Conservation (phyloP, 2,888 invertebrate genomes). For the Bhutanitis thaidina region DNA sequence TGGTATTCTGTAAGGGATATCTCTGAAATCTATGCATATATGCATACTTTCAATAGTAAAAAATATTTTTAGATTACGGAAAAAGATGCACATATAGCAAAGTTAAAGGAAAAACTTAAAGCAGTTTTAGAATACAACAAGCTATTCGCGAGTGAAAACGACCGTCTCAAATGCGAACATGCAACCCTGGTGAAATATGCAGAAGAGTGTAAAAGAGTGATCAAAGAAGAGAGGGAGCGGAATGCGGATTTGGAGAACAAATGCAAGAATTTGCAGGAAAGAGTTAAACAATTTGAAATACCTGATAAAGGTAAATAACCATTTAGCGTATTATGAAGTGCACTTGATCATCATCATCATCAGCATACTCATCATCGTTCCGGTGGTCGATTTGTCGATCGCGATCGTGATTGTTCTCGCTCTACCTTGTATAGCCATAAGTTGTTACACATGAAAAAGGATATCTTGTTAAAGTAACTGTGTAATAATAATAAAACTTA, state of each 20-base stretch:
- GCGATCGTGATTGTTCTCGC: no score
- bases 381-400: no score
- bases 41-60: no score
- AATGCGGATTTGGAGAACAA: constrained; percentile 49
- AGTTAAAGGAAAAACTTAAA: constrained; percentile 81
- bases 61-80: constrained; percentile 68
- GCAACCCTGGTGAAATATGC: constrained; percentile 69
- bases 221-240: constrained; percentile 67
- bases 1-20: no score
- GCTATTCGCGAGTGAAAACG: constrained; percentile 82
- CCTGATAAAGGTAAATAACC: constrained; percentile 55
- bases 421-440: no score
- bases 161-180: constrained; percentile 72
- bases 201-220: constrained; percentile 71
- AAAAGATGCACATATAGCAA: constrained; percentile 80
- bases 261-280: constrained; percentile 55
- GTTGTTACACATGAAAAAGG: no score
- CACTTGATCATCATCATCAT: no score
- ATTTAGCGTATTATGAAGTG: no score
- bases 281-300: constrained; percentile 56
- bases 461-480: no score
- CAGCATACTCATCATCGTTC: no score
- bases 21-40: no score
- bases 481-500: no score
- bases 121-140: constrained; percentile 81